A percentile compares a stretch with the other conserved stretches of the same genome.
Evolutionary conservation across 2,888 invertebrate species (phyloP).

Genomic region (Scotopteryx bipunctaria): DNA sequence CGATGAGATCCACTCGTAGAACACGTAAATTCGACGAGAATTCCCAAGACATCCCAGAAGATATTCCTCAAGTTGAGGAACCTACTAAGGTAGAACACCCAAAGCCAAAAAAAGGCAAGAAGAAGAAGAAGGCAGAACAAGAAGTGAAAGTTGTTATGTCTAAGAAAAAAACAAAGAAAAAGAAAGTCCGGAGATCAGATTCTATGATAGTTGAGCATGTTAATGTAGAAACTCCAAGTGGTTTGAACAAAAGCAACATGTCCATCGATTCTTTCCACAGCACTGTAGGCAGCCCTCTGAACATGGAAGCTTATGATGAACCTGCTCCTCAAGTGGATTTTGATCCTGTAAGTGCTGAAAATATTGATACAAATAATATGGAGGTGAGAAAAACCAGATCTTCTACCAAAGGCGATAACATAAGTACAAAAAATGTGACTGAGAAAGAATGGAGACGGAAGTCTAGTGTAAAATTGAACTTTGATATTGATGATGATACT

Average conservation of each 20-base stretch:
- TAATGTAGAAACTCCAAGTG: slow-evolving; percentile 25
- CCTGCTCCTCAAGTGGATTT: not conserved
- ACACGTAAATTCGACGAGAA: slow-evolving; percentile 47
- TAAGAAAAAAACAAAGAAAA: slow-evolving; percentile 53
- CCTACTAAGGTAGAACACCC: slow-evolving; percentile 17
- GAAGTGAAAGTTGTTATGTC: slow-evolving; percentile 20
- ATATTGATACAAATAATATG: slow-evolving; percentile 19
- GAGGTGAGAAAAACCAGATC: slow-evolving; percentile 29
- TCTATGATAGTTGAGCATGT: slow-evolving; percentile 42
- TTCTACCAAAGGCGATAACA: slow-evolving; percentile 12
- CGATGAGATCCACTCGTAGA: slow-evolving; percentile 49
- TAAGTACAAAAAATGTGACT: not conserved
- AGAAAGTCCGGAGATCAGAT: slow-evolving; percentile 45
- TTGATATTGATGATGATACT: not conserved
- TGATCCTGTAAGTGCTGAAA: not conserved
- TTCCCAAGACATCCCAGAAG: slow-evolving; percentile 33
- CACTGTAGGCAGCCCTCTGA: slow-evolving; percentile 65
- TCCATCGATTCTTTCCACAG: slow-evolving; percentile 70
- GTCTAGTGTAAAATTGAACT: slow-evolving; percentile 18
- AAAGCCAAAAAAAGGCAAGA: slow-evolving; percentile 48
- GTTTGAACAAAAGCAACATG: slow-evolving; percentile 46
- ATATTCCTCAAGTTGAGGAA: slow-evolving; percentile 31
- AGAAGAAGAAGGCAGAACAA: slow-evolving; percentile 36
- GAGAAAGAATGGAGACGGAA: slow-evolving; percentile 17
- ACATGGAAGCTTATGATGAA: slow-evolving; percentile 10